Conservation (phyloP, 2,888 invertebrate species). For the Dione juno region DNA sequence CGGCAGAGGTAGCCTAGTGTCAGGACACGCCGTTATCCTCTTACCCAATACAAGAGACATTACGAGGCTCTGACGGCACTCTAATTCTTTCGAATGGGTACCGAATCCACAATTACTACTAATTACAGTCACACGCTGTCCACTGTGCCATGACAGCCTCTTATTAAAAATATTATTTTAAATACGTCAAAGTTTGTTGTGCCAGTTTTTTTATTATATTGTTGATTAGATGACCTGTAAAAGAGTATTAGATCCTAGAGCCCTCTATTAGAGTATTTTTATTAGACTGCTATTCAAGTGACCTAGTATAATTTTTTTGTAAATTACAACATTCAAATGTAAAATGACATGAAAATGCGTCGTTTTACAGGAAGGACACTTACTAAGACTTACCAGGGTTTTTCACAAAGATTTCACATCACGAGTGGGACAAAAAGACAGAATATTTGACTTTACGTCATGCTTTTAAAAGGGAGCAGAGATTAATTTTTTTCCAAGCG, state of each 20-base stretch:
- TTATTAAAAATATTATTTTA: too few species aligned
- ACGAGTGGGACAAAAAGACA: slow-evolving; percentile 31
- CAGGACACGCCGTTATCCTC: too few species aligned
- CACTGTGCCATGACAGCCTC: too few species aligned
- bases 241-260: too few species aligned
- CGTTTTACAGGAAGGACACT: slow-evolving; percentile 18
- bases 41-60: too few species aligned
- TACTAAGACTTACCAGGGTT: slow-evolving; percentile 10
- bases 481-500: slow-evolving; percentile 29
- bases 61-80: too few species aligned
- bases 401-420: slow-evolving; percentile 17
- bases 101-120: too few species aligned
- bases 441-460: slow-evolving; percentile 36
- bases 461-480: slow-evolving; percentile 27
- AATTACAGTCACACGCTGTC: too few species aligned
- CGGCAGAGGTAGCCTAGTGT: too few species aligned
- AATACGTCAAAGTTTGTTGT: too few species aligned
- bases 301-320: neutral
- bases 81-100: too few species aligned
- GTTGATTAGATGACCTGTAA: neutral
- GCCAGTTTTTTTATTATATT: neutral
- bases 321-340: neutral
- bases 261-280: neutral
- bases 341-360: slow-evolving; percentile 13
- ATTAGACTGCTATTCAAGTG: neutral